phyloP scores from a whole-genome alignment of 1,140 invertebrate genomes.

The Leptinotarsa texana region DNA sequence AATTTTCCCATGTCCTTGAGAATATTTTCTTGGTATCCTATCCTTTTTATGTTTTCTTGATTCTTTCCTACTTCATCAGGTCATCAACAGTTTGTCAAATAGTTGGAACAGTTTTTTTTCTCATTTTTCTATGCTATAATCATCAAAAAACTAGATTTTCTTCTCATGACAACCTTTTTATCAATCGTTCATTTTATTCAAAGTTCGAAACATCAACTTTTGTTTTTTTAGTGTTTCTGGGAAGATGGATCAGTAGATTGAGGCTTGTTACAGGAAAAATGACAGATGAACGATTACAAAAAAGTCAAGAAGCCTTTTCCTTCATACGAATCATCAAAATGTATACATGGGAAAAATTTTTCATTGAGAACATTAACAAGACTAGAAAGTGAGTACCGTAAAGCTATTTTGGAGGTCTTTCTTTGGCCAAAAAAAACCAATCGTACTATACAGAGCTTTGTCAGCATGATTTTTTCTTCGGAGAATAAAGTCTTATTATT shows the following conservation, averaged over 20 bases:
- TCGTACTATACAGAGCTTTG: too few species aligned
- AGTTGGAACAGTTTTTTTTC: neutral
- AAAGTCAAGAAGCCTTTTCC: constrained; percentile 84
- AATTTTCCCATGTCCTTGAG: too few species aligned
- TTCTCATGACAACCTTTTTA: too few species aligned
- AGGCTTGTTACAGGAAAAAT: constrained; percentile 39
- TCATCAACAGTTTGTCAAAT: too few species aligned
- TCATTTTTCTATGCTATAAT: neutral
- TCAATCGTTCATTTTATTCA: neutral
- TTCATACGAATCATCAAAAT: constrained; percentile 86
- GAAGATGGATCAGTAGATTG: constrained; percentile 36
- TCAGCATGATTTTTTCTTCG: too few species aligned
- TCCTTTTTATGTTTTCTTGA: too few species aligned
- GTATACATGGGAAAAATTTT: constrained; percentile 85
- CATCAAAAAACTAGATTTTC: too few species aligned
- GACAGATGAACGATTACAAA: constrained; percentile 80
- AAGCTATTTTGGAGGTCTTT: too few species aligned
- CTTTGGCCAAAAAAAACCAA: too few species aligned
- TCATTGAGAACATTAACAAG: constrained; percentile 65
- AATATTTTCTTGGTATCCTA: too few species aligned
- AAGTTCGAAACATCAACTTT: neutral
- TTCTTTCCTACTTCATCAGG: too few species aligned
- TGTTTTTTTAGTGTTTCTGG: constrained; percentile 60
- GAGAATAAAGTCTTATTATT: too few species aligned
- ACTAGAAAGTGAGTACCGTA: constrained; percentile 36